These are phyloP conservation scores for Eucera pruinosa DNA, from an alignment of 2,888 invertebrate species.

Conservation along the genomic window DNA sequence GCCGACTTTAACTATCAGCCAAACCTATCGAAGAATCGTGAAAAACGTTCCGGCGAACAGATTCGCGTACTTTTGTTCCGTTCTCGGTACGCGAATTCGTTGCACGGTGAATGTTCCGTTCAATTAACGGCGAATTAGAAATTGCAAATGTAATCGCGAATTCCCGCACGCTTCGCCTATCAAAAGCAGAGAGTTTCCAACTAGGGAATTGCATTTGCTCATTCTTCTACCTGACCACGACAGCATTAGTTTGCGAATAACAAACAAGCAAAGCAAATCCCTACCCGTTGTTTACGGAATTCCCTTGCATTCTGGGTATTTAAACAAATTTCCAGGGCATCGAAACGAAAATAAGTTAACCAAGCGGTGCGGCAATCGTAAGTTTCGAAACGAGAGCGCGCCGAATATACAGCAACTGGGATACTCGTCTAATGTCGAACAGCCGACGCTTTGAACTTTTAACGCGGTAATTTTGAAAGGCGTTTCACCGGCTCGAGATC, in stretches of 20 bases:
- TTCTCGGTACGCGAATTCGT: neutral
- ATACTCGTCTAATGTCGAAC: constrained; percentile 36
- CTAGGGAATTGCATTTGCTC: too few species aligned
- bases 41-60: neutral
- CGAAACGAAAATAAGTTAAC: constrained; percentile 13
- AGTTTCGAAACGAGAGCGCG: constrained; percentile 22
- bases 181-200: too few species aligned
- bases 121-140: constrained; percentile 49
- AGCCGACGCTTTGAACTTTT: constrained; percentile 52
- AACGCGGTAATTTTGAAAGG: constrained; percentile 60
- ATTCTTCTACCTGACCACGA: neutral
- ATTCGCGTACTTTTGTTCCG: neutral
- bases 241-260: neutral
- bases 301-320: neutral
- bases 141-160: constrained; percentile 63
- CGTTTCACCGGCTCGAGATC: constrained; percentile 37
- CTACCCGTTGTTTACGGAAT: neutral
- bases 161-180: constrained; percentile 12
- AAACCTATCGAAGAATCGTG: constrained; percentile 1
- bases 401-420: constrained; percentile 8
- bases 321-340: constrained; percentile 7
- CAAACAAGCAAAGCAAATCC: neutral
- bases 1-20: neutral
- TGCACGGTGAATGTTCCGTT: constrained; percentile 46
- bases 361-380: neutral